phyloP scores from a whole-genome alignment of 2,113 vertebrate genomes.

The Engystomops pustulosus region DNA sequence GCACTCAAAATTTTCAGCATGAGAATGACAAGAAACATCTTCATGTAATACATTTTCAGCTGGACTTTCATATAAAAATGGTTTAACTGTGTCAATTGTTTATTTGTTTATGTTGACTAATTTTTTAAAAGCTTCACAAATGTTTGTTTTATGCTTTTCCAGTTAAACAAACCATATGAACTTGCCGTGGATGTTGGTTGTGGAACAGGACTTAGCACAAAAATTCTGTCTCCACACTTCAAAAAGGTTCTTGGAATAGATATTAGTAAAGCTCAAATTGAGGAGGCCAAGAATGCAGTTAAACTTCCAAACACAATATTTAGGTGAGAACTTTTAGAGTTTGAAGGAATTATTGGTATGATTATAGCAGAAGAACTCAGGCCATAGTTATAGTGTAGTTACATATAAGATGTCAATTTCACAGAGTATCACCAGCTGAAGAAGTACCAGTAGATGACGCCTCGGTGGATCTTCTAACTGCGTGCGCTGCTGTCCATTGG shows the following conservation, averaged over 20 bases:
- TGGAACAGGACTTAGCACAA: slow-evolving; percentile 81
- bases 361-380: too few species aligned
- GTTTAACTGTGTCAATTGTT: too few species aligned
- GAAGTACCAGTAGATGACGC: slow-evolving; percentile 71
- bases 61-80: too few species aligned
- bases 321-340: slow-evolving; percentile 73
- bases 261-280: slow-evolving; percentile 80
- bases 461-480: slow-evolving; percentile 77
- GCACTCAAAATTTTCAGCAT: too few species aligned
- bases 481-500: slow-evolving; percentile 82
- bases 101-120: too few species aligned
- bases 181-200: slow-evolving; percentile 83
- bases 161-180: slow-evolving; percentile 68
- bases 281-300: slow-evolving; percentile 67
- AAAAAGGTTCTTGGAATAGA: slow-evolving; percentile 78
- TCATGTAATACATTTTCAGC: too few species aligned
- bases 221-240: slow-evolving; percentile 75
- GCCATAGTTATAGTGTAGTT: too few species aligned
- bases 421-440: slow-evolving; percentile 76
- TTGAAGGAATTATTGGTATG: too few species aligned
- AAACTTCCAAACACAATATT: slow-evolving; percentile 74
- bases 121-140: too few species aligned
- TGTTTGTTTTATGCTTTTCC: background rate
- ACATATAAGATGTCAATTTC: too few species aligned
- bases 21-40: too few species aligned